These are phyloP conservation scores for Podarcis cretensis DNA, from an alignment of 2,113 vertebrate species.

Conservation along the genomic window DNA sequence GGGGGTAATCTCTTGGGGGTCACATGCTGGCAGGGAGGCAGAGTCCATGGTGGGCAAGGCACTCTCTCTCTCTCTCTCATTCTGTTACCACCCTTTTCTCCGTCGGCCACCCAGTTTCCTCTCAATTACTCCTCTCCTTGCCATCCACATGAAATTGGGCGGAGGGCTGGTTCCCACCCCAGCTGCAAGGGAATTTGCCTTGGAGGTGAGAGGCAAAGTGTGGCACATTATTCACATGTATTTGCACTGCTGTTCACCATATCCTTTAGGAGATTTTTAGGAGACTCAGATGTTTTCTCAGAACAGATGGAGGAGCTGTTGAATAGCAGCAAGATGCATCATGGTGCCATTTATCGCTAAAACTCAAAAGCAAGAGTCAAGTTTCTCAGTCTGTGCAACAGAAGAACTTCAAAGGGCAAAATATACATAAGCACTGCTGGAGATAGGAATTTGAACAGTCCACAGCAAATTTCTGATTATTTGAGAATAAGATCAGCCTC, in stretches of 20 bases:
- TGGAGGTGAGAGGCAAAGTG: neutral
- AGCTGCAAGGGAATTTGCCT: neutral
- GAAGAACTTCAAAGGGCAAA: slow-evolving; percentile 54
- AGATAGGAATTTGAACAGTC: slow-evolving; percentile 37
- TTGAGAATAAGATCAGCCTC: slow-evolving; percentile 54
- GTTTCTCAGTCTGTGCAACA: slow-evolving; percentile 32
- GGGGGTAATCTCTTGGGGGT: neutral
- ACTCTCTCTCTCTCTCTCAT: no score
- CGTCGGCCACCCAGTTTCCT: no score
- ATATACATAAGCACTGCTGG: fast-evolving
- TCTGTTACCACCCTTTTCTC: no score
- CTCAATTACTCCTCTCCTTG: no score
- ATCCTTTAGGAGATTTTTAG: neutral
- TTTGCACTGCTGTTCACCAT: neutral
- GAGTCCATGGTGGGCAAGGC: neutral
- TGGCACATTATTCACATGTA: neutral
- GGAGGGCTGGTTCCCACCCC: no score
- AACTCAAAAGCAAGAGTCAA: slow-evolving; percentile 43
- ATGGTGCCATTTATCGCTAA: slow-evolving; percentile 14
- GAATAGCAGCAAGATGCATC: slow-evolving; percentile 35
- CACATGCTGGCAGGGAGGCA: neutral
- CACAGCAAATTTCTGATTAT: slow-evolving; percentile 51
- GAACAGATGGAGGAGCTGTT: slow-evolving; percentile 18
- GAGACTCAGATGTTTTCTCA: slow-evolving; percentile 39
- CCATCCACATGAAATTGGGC: no score